phyloP scores from a whole-genome alignment of 1,140 invertebrate genomes.

The Globodera ellingtonae region DNA sequence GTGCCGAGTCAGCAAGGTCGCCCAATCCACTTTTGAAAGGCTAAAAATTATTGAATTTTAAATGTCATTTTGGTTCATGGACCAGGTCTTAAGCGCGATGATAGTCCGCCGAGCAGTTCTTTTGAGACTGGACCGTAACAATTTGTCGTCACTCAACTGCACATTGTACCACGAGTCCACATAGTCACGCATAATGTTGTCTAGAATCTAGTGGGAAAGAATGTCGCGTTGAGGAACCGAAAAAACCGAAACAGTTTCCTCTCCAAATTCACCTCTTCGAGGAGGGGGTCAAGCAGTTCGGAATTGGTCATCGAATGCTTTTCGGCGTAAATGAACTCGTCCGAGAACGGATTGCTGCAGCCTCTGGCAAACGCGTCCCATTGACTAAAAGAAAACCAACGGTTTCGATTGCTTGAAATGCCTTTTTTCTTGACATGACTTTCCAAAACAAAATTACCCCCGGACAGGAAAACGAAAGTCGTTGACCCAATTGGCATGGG shows the following conservation, averaged over 20 bases:
- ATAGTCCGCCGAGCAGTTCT: constrained; percentile 37
- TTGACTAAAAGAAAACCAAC: neutral
- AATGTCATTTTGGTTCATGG: neutral
- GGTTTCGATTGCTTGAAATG: too few species aligned
- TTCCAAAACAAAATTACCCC: constrained; percentile 1
- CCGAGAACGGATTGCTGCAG: constrained; percentile 11
- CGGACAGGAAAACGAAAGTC: neutral
- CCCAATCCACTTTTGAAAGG: constrained; percentile 85
- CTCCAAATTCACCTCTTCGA: constrained; percentile 36
- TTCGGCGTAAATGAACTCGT: constrained; percentile 31
- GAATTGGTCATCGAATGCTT: constrained; percentile 42
- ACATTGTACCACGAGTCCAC: constrained; percentile 42
- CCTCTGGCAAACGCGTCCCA: neutral
- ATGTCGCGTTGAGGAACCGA: neutral
- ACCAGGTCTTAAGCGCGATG: constrained; percentile 38
- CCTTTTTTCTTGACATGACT: neutral
- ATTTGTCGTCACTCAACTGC: constrained; percentile 33
- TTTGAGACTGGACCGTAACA: constrained; percentile 39
- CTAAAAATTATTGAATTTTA: constrained; percentile 66
- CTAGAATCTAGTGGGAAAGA: constrained; percentile 25
- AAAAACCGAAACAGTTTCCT: neutral
- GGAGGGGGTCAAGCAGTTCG: constrained; percentile 36
- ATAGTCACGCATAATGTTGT: constrained; percentile 41
- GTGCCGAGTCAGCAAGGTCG: constrained; percentile 80
- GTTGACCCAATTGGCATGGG: neutral